These are phyloP conservation scores for Drosophila falleni DNA, from an alignment of 2,888 invertebrate species.

Conservation along the genomic window DNA sequence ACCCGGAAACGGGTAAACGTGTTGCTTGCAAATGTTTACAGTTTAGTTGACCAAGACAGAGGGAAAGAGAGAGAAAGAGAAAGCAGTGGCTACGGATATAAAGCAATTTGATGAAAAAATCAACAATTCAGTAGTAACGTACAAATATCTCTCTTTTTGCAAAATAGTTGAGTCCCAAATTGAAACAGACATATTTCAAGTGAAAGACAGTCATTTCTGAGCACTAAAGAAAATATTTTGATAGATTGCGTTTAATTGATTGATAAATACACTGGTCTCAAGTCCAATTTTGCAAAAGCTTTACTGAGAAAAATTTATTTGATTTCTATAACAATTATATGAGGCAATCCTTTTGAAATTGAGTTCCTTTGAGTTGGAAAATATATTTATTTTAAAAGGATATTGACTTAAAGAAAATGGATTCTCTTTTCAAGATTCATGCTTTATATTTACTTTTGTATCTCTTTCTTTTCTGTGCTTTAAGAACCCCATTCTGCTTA, in stretches of 20 bases:
- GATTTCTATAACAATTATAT: too few species aligned
- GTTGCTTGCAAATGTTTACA: slow-evolving; percentile 43
- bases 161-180: slow-evolving; percentile 6
- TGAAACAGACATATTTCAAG: slow-evolving; percentile 13
- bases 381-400: too few species aligned
- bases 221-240: slow-evolving; percentile 1
- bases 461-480: background rate
- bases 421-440: too few species aligned
- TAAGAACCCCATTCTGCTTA: background rate
- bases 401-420: too few species aligned
- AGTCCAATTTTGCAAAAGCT: background rate
- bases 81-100: slow-evolving; percentile 14
- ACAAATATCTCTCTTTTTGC: background rate
- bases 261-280: background rate
- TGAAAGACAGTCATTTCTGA: slow-evolving; percentile 13
- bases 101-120: slow-evolving; percentile 47
- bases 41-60: slow-evolving; percentile 25
- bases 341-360: too few species aligned
- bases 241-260: slow-evolving; percentile 19
- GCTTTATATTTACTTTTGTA: background rate
- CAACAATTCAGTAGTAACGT: slow-evolving; percentile 25
- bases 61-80: background rate
- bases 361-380: too few species aligned
- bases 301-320: background rate
- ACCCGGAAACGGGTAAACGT: slow-evolving; percentile 21